phyloP scores from a whole-genome alignment of 2,113 vertebrate genomes.

The Pavo muticus region DNA sequence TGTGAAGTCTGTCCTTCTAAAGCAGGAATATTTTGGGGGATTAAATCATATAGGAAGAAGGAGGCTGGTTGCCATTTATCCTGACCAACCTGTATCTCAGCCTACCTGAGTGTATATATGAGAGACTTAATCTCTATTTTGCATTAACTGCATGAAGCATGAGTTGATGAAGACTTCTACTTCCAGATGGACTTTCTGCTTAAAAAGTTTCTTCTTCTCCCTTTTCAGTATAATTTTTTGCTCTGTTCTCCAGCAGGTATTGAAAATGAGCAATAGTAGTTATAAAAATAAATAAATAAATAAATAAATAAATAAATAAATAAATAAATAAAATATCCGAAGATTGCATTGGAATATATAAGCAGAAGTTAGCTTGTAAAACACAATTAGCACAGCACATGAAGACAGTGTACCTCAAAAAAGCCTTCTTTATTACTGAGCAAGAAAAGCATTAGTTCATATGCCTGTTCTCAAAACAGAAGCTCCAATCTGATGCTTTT shows the following conservation, averaged over 20 bases:
- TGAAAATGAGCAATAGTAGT: background rate
- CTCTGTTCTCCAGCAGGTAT: background rate
- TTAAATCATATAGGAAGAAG: background rate
- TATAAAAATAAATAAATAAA: background rate
- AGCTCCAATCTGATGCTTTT: background rate
- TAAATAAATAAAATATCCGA: background rate
- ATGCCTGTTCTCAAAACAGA: background rate
- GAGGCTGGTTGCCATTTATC: background rate
- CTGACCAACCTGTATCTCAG: background rate
- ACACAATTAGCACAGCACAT: background rate
- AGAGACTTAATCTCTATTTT: background rate
- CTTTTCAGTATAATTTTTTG: background rate
- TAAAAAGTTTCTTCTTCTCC: background rate
- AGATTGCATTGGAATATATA: background rate
- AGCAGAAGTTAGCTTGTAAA: background rate
- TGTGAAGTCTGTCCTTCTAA: background rate
- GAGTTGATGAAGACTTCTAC: background rate
- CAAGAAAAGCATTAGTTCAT: background rate
- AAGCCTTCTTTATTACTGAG: background rate
- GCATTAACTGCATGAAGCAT: background rate
- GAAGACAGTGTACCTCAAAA: background rate
- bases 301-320: no score
- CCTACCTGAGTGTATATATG: background rate
- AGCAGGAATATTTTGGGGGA: background rate
- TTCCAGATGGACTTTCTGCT: background rate